Base-by-base conservation (phyloP, 2,113 vertebrate genomes). In the Gadus macrocephalus region DNA sequence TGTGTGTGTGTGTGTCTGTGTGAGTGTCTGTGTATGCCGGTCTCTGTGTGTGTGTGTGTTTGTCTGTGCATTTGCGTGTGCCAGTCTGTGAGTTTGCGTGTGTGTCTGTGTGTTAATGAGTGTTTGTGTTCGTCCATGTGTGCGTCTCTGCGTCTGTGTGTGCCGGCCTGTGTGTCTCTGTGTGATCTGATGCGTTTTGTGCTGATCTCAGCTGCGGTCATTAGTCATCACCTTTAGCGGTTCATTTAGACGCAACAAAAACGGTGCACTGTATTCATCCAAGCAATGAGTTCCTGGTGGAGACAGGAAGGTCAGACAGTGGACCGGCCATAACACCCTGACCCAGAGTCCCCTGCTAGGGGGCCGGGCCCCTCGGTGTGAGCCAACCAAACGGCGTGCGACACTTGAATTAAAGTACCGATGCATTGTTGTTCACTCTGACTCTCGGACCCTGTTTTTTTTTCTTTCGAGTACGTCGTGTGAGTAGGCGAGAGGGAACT, bases 81-180 rank as follows among this genome's bases (percentile, higher is more conserved):
- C 6, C 4, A 5, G 31, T 35, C 4, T 35, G 31, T 35, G 31
- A 3, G 31, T 35, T 4, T 42, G 27, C 38, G 64, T 69, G 28
- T 19, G 55, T 28, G 56, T 20, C 28, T 19, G 53, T 11, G 15
- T 15, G 55, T 12, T n/a, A 58, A 72, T 68, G 58, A 70, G 53
- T 67, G 64, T 25, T 22, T n/a, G 14, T 64, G 14, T 25, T 25
- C 25, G 25, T 25, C 25, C 25, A 28, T 25, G 55, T 9, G 58
- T 27, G 64, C 7, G 28, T 66, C 42, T 68, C 17, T 38, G 38
- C 19, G 60, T 67, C 17, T n/a, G 67, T 42, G 67, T 75, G 62
- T 16, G 49, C 62, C 49, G 60, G 61, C 64, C 60, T 66, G 73
- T 61, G 53, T 59, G 38, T 65, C 17, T 49, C 17, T 49, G n/a